Base-by-base conservation (phyloP, 2,113 vertebrate species). In the Phyllopteryx taeniolatus region DNA sequence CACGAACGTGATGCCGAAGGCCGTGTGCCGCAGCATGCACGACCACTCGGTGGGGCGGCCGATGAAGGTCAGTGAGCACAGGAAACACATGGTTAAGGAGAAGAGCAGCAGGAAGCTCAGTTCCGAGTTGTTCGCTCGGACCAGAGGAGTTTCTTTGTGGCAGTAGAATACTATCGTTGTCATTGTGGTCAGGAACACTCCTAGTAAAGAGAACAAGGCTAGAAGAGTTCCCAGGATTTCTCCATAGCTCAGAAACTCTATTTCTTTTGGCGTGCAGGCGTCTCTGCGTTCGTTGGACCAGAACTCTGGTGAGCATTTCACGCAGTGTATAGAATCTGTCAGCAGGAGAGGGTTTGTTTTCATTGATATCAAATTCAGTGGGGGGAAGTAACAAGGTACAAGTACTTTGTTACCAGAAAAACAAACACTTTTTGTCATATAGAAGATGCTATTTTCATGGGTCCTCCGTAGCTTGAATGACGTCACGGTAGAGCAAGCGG, bases 81-180 rank as follows among this genome's bases (percentile, higher is more conserved):
- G 86, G 79, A 92, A 93, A 63, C 90, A 93, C 73, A 93, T 77
- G 67, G 77, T 89, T 72, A 93, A 72, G 13, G 92, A 93, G 69
- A 91, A 88, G 68, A 94, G 91, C 63, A 94, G 84, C 43, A 93
- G 77, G 84, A 93, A 94, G 67, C 91, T 94, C 83, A 93, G 84
- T 82, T 91, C 91, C 39, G 90, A 89, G 84, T 93, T 93, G 71
- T 91, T 90, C 19, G 91, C 91, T 51, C 89, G 75, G 7, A 93
- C 92, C 51, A 94, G 70, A 1, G 93, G 92, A 1, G 92, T 92
- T 70, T 92, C 85, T 85, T 75, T 93, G 83, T 92, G 74, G 61
- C 76, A 83, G 62, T 91, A 92, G 69, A 93, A 93, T 54, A 93
- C 74, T 2, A 90, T 9, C 5, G 71, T 74, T 8, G 73, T 85